phyloP scores from a whole-genome alignment of 2,113 vertebrate genomes.

The Pionites leucogaster region DNA sequence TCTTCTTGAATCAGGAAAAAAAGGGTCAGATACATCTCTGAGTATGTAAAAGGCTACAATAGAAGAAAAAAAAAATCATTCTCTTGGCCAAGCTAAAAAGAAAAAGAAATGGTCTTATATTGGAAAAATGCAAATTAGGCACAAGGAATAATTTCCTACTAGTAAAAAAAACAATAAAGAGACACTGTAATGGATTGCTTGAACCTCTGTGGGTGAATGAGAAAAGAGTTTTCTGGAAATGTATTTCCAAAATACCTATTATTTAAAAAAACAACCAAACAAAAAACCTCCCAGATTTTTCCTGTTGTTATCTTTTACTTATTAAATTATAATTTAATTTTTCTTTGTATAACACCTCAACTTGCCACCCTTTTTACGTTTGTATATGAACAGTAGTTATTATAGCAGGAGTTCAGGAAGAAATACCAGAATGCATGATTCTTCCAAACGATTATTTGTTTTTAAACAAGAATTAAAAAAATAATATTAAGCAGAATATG shows the following conservation, averaged over 20 bases:
- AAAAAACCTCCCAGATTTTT: not conserved
- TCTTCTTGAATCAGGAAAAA: not conserved
- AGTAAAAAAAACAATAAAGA: not conserved
- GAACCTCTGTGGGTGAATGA: not conserved
- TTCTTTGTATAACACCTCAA: not conserved
- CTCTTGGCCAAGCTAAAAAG: not conserved
- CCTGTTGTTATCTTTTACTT: not conserved
- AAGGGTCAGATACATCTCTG: not conserved
- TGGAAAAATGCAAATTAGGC: not conserved
- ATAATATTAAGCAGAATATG: not conserved
- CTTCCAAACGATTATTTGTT: not conserved
- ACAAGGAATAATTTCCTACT: not conserved
- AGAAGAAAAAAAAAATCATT: not conserved
- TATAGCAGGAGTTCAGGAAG: not conserved
- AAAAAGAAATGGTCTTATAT: not conserved
- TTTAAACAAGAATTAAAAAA: not conserved
- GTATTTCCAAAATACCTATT: not conserved
- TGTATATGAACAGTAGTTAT: not conserved
- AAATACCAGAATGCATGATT: not conserved
- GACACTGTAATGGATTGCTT: not conserved
- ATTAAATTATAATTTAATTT: not conserved
- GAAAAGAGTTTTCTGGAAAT: not conserved
- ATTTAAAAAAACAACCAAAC: not conserved
- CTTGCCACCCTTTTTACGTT: not conserved
- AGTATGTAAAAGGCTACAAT: not conserved